A percentile compares a stretch with the other conserved stretches of the same genome.
Evolutionary conservation across 2,797 vertebrate genomes (phyloP).

Genomic region (Premnoplex brunnescens): DNA sequence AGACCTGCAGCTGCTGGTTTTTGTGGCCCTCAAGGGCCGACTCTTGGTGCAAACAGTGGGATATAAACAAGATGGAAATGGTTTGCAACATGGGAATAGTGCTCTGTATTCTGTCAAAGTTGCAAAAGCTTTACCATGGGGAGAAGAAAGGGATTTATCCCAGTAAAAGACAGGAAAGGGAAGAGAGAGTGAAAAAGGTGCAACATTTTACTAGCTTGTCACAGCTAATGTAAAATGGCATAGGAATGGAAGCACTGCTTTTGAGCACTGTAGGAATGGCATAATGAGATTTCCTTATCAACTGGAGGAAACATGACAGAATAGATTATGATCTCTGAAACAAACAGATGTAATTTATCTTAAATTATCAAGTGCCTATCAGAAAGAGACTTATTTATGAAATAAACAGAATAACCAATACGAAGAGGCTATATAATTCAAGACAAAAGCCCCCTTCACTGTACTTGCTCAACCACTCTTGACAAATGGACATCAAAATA

Average conservation of each 20-base stretch:
- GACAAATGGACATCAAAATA: not conserved
- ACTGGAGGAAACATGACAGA: not conserved
- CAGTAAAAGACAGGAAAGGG: not conserved
- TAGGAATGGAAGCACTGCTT: not conserved
- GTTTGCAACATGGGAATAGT: not conserved
- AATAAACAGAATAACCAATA: not conserved
- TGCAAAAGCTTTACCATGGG: not conserved
- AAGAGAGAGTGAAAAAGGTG: not conserved
- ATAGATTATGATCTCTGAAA: not conserved
- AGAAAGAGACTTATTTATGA: not conserved
- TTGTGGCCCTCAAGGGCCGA: not conserved
- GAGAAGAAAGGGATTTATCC: not conserved
- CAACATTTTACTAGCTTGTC: not conserved
- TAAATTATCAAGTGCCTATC: not conserved
- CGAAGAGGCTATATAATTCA: not conserved
- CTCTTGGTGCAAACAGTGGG: not conserved
- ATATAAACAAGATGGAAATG: not conserved
- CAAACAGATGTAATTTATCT: not conserved
- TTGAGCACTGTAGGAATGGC: not conserved
- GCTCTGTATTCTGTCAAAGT: not conserved
- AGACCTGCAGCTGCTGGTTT: not conserved
- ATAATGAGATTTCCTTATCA: conserved; percentile 21
- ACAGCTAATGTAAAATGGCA: not conserved
- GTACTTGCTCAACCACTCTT: not conserved
- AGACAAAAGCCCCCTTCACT: not conserved